Evolutionary conservation across 2,888 invertebrate species (phyloP), one percentile per base, ranked within the genome.

Genomic region (Gnatocerus cornutus): DNA sequence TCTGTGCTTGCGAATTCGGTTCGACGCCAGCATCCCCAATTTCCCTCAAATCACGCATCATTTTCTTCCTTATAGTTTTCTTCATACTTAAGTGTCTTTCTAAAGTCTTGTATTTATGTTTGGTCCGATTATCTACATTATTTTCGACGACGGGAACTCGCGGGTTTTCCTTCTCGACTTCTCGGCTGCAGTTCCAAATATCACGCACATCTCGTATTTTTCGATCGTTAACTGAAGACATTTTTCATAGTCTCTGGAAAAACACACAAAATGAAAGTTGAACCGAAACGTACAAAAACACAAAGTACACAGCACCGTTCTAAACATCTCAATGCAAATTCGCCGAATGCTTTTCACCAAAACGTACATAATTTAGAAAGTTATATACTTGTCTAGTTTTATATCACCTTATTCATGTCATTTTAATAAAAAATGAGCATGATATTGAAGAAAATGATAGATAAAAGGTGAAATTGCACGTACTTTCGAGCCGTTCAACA

Each of bases 61-160:
- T 93, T 85, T 93, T 93, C 86, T 93, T 93, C 76, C 93, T 86
- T 76, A 94, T 93, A 12, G 93, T 94, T 83, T 94, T 94, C 87
- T 94, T 94, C 94, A 94, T 94, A 82, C 93, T 93, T 78, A 94
- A 88, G 84, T 94, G 93, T 76, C 93, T 87, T 81, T 94, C 94
- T 43, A 94, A 84, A 13, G 93, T 93, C 81, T 91, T 90, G 84
- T 88, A 91, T 81, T 92, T 92, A 74, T 92, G 91, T 79, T 91
- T 91, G 78, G 89, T 89, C 78, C 89, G 89, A 1, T 84, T 85
- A 76, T 87, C 87, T 29, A 84, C 82, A 81, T 89, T 90, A 79
- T 89, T 89, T 29, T 79, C 79, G 58, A 75, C 37, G 52, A 39
- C 76, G 81, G 80, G 61, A 53, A 64, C 55, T 4, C 66, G 56